Base-by-base conservation (phyloP, 2,113 vertebrate species). In the Ailurus styani region DNA sequence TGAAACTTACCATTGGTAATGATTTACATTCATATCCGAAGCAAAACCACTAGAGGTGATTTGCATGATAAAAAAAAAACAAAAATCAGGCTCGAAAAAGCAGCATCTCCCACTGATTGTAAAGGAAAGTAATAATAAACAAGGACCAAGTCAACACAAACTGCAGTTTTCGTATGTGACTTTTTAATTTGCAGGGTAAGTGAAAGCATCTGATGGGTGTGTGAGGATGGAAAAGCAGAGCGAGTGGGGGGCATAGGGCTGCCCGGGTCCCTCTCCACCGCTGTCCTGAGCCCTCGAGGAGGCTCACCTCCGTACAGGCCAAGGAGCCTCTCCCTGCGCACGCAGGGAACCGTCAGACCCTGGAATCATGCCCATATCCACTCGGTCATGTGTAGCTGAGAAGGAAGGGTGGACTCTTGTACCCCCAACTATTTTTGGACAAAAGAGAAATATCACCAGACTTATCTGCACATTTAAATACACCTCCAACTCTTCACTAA, bases 1-100 rank as follows among this genome's bases (percentile, higher is more conserved):
- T 60, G 50, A 81, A 93, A 79, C 45, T 91, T 70, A 60, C 88
- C 40, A 60, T 87, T 91, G 95, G 96, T 87, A 86, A 96, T 87
- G 66, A 55, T 90, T 93, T 94, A 57, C 42, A 82, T 31, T 93
- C 78, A 37, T 78, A 96, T 68, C 72, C 60, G 91, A 91, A 86
- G 90, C 42, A 89, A 97, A 95, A 93, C 77, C 86, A 47, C 91
- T 25, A 50, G 64, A 78, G 40, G 62, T 72, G 73, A 37, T 75
- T 95, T 93, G 84, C 34, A 62, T 8, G 52, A 94, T 93, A 60
- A 93, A 20, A 37, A 68, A 88, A 88, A 62, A 96, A 94, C 42
- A 90, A 95, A n/a, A 95, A 86, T 81, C 42, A 37, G 31, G 64
- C 52, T 89, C 54, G 45, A 72, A 77, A 95, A 66, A 68, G 40